A percentile compares a stretch with the other conserved stretches of the same genome.
Conservation (phyloP, 2,113 vertebrate genomes). For the Calyptomena viridis region DNA sequence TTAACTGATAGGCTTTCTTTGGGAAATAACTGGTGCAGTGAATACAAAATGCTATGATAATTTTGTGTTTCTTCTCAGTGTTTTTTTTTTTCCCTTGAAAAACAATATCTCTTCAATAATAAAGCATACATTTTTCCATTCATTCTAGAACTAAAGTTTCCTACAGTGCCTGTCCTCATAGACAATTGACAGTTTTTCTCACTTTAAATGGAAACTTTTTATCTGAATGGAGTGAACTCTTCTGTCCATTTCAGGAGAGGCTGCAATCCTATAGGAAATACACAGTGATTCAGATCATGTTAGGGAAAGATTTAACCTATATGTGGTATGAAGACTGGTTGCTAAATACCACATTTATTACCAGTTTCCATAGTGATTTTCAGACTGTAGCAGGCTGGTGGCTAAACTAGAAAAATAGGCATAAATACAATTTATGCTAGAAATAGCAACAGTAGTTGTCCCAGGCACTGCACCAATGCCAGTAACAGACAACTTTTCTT, state of each 20-base stretch:
- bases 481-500: neutral
- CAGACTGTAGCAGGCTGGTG: neutral
- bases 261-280: neutral
- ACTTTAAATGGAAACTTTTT: neutral
- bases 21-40: conserved; percentile 69
- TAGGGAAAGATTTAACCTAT: neutral
- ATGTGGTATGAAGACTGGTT: neutral
- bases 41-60: conserved; percentile 76
- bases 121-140: conserved; percentile 15
- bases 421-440: conserved; percentile 7
- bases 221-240: neutral
- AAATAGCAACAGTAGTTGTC: neutral
- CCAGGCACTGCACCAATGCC: neutral
- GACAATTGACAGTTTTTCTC: neutral
- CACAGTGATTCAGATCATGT: neutral
- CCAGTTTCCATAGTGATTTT: conserved; percentile 50
- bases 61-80: conserved; percentile 36
- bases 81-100: neutral
- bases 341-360: conserved; percentile 18
- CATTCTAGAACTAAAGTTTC: conserved; percentile 20
- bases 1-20: conserved; percentile 80
- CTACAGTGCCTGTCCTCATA: neutral
- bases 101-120: conserved; percentile 19
- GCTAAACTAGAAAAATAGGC: neutral
- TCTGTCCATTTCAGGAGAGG: neutral